Percentiles rank a stretch among this genome's conserved stretches.
phyloP scores from a whole-genome alignment of 2,888 invertebrate species.

The Spisula subtruncata region DNA sequence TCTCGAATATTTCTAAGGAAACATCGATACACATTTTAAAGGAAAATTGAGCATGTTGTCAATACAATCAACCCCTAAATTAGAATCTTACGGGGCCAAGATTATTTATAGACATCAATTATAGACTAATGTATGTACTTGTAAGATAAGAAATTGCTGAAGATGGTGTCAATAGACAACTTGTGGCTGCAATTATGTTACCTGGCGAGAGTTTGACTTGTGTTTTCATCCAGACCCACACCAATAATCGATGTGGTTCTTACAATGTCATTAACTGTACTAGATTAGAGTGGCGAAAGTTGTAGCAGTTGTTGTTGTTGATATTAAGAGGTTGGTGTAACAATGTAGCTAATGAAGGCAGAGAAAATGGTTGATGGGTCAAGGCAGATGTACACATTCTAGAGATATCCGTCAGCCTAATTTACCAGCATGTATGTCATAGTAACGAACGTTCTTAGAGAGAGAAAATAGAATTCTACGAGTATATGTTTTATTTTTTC shows the following conservation, averaged over 20 bases:
- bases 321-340: neutral
- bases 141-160: neutral
- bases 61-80: neutral
- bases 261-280: neutral
- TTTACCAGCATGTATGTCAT: neutral
- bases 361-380: neutral
- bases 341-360: slow-evolving; percentile 18
- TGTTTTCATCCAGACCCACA: neutral
- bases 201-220: neutral
- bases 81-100: neutral
- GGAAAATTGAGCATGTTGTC: neutral
- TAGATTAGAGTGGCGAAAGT: neutral
- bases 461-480: no score
- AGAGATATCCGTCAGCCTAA: neutral
- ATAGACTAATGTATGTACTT: neutral
- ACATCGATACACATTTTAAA: neutral
- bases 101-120: neutral
- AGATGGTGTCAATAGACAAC: neutral
- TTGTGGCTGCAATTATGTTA: neutral
- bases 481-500: neutral
- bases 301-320: neutral
- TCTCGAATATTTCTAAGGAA: neutral
- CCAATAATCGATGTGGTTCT: neutral
- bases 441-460: neutral
- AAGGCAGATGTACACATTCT: neutral